These are phyloP conservation scores for Drosophila melanosoma DNA, from an alignment of 2,888 invertebrate genomes.

Conservation along the genomic window DNA sequence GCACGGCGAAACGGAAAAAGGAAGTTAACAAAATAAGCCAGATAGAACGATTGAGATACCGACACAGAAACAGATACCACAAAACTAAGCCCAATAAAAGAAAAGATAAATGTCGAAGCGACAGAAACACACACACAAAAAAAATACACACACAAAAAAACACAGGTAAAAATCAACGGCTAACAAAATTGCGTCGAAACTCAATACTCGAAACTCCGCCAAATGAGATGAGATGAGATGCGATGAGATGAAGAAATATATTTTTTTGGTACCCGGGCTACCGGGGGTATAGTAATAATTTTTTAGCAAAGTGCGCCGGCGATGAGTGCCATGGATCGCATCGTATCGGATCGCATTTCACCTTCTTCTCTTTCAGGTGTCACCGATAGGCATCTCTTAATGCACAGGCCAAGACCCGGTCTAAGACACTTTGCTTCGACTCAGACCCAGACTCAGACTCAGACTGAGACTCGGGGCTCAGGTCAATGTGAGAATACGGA, in stretches of 20 bases:
- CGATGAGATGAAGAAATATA: conserved; percentile 73
- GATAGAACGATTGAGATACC: conserved; percentile 76
- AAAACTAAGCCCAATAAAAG: conserved; percentile 73
- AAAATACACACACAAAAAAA: conserved; percentile 31
- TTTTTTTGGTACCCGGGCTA: conserved; percentile 46
- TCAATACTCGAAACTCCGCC: conserved; percentile 62
- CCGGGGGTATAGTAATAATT: conserved; percentile 66
- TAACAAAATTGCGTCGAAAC: conserved; percentile 71
- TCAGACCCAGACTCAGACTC: conserved; percentile 4
- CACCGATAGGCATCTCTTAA: conserved; percentile 84
- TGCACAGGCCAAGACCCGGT: conserved; percentile 64
- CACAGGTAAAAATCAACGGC: conserved; percentile 73
- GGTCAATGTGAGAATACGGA: conserved; percentile 56
- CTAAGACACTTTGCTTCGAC: conserved; percentile 19
- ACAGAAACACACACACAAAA: conserved; percentile 16
- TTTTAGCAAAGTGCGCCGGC: conserved; percentile 71
- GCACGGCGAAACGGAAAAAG: conserved; percentile 69
- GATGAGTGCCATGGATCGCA: conserved; percentile 73
- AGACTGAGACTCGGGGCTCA: conserved; percentile 23
- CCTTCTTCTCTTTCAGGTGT: conserved; percentile 83
- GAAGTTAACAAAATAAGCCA: conserved; percentile 80
- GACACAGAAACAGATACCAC: conserved; percentile 48
- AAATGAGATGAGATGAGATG: conserved; percentile 3
- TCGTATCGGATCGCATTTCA: conserved; percentile 83
- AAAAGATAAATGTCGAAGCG: conserved; percentile 74